Evolutionary conservation across 1,140 invertebrate genomes (phyloP), one percentile per base, ranked within the genome.

Genomic region (Anagrus nilaparvatae): DNA sequence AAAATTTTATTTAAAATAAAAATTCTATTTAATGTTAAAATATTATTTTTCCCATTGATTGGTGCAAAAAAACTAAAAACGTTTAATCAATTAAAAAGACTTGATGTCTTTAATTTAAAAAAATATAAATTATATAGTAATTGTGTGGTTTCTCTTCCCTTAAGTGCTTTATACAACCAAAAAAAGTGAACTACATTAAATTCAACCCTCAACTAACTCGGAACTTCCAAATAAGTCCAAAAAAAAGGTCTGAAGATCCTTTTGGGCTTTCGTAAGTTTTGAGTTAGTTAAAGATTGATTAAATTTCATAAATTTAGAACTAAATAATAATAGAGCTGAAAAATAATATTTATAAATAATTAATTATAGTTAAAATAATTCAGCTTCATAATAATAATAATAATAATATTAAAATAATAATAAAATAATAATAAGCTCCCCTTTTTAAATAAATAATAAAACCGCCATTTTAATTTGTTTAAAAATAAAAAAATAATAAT

Each of bases 131-230:
- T 19, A 13, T 36, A 36, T 36, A 36, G 21, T n/a, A 36, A 24
- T 23, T 21, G 19, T 36, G 19, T 8, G 16, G 36, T 38, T 28
- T 60, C 58, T 61, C 53, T 59, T 63, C 60, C 62, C 56, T 62
- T 56, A 65, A 66, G 61, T 66, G 63, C 63, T 66, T 66, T 66
- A 59, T 33, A 37, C 33, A 3, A 48, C 33, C 20, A 36, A 28
- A 12, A 36, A 25, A 31, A 32, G 30, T 19, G 33, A 16, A 13
- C 19, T 35, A 33, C n/a, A 9, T 14, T 18, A 18, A 17, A 9
- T 18, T 1, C 10, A 18, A 17, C 30, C 30, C 19, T 18, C 30
- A 17, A 6, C 16, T 17, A 17, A 13, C 16, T 10, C 19, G 30
- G 19, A 4, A 8, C 17, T 27, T 24, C 20, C 8, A 40, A 43